Percentiles rank a stretch among this genome's conserved stretches.
These are phyloP conservation scores for Euura saliciscinereae DNA, from an alignment of 1,140 invertebrate species.

Conservation along the genomic window DNA sequence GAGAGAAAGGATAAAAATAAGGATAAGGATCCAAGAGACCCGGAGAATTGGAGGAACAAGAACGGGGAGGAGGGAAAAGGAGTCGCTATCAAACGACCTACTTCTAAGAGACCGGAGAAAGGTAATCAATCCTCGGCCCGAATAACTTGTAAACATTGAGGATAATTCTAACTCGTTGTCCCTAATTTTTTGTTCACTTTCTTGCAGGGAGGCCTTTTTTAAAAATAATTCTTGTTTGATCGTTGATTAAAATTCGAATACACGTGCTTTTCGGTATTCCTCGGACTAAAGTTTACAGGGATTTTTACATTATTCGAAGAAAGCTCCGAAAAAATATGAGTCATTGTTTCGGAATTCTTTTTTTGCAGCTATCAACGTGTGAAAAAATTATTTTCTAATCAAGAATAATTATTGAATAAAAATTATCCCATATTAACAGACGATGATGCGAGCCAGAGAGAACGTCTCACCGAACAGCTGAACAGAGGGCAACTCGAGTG, in stretches of 20 bases:
- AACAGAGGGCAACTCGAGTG: slow-evolving; percentile 83
- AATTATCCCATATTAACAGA: slow-evolving; percentile 37
- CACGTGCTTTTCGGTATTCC: too few relatives aligned
- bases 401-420: slow-evolving; percentile 11
- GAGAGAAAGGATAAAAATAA: slow-evolving; percentile 36
- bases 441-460: slow-evolving; percentile 72
- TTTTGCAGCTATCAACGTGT: too few relatives aligned
- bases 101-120: slow-evolving; percentile 39
- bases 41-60: slow-evolving; percentile 45
- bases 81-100: slow-evolving; percentile 26
- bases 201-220: slow-evolving; percentile 14
- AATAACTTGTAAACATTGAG: slow-evolving; percentile 9
- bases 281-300: too few relatives aligned
- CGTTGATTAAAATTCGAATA: too few relatives aligned
- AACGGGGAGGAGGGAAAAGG: slow-evolving; percentile 25
- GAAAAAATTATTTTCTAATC: too few relatives aligned
- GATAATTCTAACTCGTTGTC: too few relatives aligned
- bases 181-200: too few relatives aligned
- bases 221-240: too few relatives aligned
- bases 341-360: too few relatives aligned
- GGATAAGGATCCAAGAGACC: slow-evolving; percentile 37
- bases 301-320: too few relatives aligned
- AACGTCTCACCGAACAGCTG: slow-evolving; percentile 81
- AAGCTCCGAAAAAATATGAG: too few relatives aligned
- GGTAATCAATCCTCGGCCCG: slow-evolving; percentile 28